Evolutionary conservation across 2,888 invertebrate species (phyloP).

Genomic region (Electrophaes corylata): DNA sequence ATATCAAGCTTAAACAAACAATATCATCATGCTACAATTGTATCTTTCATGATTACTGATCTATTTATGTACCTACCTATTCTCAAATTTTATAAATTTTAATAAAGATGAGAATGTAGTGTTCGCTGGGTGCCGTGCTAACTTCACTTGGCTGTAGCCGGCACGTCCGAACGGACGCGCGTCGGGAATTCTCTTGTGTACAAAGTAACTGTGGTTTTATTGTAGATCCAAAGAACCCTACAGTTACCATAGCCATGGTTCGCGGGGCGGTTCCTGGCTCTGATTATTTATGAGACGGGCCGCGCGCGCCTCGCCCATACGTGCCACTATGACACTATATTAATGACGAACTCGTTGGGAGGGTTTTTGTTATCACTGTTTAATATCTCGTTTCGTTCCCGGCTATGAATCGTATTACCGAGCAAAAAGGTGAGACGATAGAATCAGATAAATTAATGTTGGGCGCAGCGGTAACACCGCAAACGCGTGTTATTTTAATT

Average conservation of each 20-base stretch:
- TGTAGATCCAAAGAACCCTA: too few species aligned
- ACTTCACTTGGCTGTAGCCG: too few species aligned
- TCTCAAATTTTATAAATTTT: too few species aligned
- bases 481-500: conserved; percentile 37
- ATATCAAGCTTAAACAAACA: too few species aligned
- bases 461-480: conserved; percentile 37
- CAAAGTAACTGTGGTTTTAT: too few species aligned
- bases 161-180: too few species aligned
- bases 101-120: too few species aligned
- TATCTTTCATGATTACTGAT: too few species aligned
- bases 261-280: conserved; percentile 58
- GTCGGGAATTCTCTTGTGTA: too few species aligned
- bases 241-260: conserved; percentile 59
- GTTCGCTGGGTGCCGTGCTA: too few species aligned
- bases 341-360: conserved; percentile 65
- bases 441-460: conserved; percentile 52
- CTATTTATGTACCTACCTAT: too few species aligned
- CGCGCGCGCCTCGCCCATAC: conserved; percentile 67
- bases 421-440: conserved; percentile 48
- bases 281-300: conserved; percentile 71
- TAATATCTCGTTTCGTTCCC: conserved; percentile 48
- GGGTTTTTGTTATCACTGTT: conserved; percentile 59
- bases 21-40: too few species aligned
- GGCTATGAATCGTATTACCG: conserved; percentile 48
- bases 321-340: conserved; percentile 69